Percentiles rank a stretch among this genome's conserved stretches.
phyloP scores from a whole-genome alignment of 2,888 invertebrate genomes.

The Candidula unifasciata region DNA sequence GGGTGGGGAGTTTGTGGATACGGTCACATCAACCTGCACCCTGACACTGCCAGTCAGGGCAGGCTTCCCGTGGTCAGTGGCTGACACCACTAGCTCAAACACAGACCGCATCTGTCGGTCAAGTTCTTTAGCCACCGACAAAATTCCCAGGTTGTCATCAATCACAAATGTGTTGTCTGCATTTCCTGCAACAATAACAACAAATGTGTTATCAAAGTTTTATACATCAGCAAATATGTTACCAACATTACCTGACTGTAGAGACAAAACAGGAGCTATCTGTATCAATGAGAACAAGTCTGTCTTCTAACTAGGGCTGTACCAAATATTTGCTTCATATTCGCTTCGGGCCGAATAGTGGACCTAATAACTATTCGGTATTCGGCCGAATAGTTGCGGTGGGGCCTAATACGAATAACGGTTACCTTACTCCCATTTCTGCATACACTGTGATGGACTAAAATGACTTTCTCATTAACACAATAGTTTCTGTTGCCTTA shows the following conservation, averaged over 20 bases:
- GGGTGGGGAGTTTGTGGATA: constrained; percentile 97
- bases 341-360: too few species aligned
- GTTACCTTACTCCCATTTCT: too few species aligned
- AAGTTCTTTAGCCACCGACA: constrained; percentile 80
- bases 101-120: constrained; percentile 79
- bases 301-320: too few species aligned
- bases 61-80: constrained; percentile 88
- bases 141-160: constrained; percentile 87
- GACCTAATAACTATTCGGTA: too few species aligned
- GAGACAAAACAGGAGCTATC: too few species aligned
- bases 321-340: too few species aligned
- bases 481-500: too few species aligned
- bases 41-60: constrained; percentile 87
- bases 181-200: constrained; percentile 81
- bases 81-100: constrained; percentile 92
- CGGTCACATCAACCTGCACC: constrained; percentile 90
- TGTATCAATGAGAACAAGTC: too few species aligned
- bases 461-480: too few species aligned
- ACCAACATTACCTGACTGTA: neutral
- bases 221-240: neutral
- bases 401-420: too few species aligned
- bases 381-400: too few species aligned
- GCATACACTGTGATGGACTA: too few species aligned
- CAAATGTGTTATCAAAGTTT: neutral
- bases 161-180: constrained; percentile 91